phyloP scores from a whole-genome alignment of 2,113 vertebrate species.

The Gymnarchus niloticus region DNA sequence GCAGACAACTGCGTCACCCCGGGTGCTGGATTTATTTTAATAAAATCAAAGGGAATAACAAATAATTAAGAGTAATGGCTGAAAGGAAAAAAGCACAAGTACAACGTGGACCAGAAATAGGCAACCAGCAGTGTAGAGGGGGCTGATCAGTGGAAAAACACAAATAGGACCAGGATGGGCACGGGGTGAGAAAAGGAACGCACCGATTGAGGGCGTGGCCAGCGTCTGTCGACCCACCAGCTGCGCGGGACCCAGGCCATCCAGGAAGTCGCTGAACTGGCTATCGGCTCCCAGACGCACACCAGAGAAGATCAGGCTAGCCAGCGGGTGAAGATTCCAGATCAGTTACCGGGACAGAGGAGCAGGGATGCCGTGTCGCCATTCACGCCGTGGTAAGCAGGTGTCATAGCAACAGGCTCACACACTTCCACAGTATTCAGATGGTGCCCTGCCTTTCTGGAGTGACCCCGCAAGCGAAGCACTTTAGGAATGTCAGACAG shows the following conservation, averaged over 20 bases:
- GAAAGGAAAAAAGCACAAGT: not conserved
- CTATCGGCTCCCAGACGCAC: slow-evolving; percentile 87
- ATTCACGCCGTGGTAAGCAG: no score
- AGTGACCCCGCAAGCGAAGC: not conserved
- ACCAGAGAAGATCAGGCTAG: slow-evolving; percentile 89
- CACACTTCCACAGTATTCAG: not conserved
- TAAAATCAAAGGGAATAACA: not conserved
- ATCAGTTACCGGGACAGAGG: not conserved
- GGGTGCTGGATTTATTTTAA: not conserved
- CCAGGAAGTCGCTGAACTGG: slow-evolving; percentile 95
- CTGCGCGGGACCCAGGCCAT: slow-evolving; percentile 92
- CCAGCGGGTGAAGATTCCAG: not conserved
- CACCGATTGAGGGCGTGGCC: slow-evolving; percentile 94
- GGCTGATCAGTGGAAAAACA: not conserved
- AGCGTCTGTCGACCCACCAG: slow-evolving; percentile 92
- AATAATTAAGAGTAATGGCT: not conserved
- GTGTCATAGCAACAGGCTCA: no score
- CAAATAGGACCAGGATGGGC: not conserved
- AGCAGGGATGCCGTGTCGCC: not conserved
- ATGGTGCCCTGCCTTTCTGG: not conserved
- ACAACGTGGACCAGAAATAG: not conserved
- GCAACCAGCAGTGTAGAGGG: not conserved
- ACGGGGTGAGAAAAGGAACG: slow-evolving; percentile 31
- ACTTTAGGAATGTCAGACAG: not conserved
- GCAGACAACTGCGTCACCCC: no score